Percentiles rank a stretch among this genome's conserved stretches.
Conservation (phyloP, 2,888 invertebrate genomes). For the Torymus auratus region DNA sequence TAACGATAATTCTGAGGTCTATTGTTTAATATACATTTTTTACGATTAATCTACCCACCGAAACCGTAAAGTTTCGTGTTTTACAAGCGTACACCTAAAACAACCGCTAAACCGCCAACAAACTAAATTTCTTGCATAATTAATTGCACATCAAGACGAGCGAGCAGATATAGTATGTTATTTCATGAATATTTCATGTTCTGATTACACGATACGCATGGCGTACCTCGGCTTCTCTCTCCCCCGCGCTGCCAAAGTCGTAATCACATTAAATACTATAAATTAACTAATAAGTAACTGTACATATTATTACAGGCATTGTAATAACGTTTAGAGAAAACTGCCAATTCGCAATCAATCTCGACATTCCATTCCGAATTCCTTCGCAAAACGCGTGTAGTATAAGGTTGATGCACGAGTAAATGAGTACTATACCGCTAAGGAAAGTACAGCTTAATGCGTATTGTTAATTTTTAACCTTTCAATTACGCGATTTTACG, state of each 20-base stretch:
- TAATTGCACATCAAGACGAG: not conserved
- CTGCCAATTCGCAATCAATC: not conserved
- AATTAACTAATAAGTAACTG: constrained; percentile 11
- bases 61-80: too few species aligned
- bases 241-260: not conserved
- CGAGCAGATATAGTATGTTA: constrained; percentile 5
- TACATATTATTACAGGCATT: not conserved
- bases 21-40: too few species aligned
- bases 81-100: too few species aligned
- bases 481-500: too few species aligned
- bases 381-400: too few species aligned
- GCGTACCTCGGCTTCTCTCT: not conserved
- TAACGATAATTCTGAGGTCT: too few species aligned
- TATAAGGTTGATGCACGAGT: too few species aligned
- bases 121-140: constrained; percentile 23
- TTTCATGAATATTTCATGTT: constrained; percentile 28
- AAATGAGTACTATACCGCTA: too few species aligned
- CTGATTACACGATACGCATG: not conserved
- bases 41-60: too few species aligned
- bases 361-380: not conserved
- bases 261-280: constrained; percentile 30
- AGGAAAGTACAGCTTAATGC: too few species aligned
- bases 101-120: too few species aligned
- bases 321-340: not conserved
- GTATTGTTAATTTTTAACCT: too few species aligned